Conservation (phyloP, 2,113 vertebrate species). For the Copsychus sechellarum region DNA sequence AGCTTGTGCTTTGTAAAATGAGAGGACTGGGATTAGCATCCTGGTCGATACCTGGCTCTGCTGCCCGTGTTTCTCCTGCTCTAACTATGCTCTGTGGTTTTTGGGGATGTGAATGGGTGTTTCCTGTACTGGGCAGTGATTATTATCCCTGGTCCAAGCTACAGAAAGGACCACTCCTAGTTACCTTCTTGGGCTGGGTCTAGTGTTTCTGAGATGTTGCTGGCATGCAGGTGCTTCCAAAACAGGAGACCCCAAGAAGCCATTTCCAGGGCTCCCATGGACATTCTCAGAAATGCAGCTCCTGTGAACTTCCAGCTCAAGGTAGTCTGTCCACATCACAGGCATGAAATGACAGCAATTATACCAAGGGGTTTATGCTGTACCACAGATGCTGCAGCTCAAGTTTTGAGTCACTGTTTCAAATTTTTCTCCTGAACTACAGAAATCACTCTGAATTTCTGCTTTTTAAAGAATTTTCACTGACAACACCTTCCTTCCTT, state of each 20-base stretch:
- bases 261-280: neutral
- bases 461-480: neutral
- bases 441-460: neutral
- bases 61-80: neutral
- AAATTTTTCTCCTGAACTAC: neutral
- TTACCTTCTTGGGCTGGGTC: no score
- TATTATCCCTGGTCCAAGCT: neutral
- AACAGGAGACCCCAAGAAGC: neutral
- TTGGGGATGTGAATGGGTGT: neutral
- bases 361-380: neutral
- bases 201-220: neutral
- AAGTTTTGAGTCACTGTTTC: neutral
- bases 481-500: neutral
- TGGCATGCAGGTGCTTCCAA: neutral
- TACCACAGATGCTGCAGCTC: neutral
- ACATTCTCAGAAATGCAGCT: neutral
- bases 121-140: neutral
- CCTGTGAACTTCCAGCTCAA: neutral
- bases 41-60: neutral
- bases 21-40: neutral
- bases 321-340: no score
- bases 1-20: neutral
- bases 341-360: neutral
- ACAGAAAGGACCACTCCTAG: neutral
- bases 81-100: neutral